Conservation (phyloP, 2,888 invertebrate genomes). For the Philaethria dido region DNA sequence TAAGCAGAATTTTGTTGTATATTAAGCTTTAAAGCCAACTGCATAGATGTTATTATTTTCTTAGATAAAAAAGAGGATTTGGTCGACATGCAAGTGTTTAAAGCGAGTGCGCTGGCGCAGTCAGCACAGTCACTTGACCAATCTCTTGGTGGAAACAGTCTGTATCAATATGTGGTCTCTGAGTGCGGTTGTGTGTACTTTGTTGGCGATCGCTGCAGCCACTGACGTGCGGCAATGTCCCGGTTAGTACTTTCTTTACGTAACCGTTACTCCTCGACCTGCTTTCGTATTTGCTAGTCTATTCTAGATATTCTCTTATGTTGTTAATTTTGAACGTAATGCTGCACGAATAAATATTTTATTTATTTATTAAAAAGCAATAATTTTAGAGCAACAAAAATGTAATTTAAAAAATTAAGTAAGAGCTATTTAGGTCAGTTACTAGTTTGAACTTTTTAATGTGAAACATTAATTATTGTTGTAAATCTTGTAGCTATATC, state of each 20-base stretch:
- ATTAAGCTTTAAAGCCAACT: background rate
- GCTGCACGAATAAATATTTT: too few relatives aligned
- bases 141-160: constrained; percentile 33
- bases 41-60: background rate
- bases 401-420: too few relatives aligned
- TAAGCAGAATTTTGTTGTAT: background rate
- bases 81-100: constrained; percentile 34
- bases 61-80: constrained; percentile 19
- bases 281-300: constrained; percentile 55
- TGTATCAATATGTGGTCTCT: constrained; percentile 62
- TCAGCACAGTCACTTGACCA: constrained; percentile 32
- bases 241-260: constrained; percentile 62
- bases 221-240: constrained; percentile 68
- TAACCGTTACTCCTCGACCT: constrained; percentile 59
- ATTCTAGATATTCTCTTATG: background rate
- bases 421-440: too few relatives aligned
- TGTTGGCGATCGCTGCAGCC: constrained; percentile 59
- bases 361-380: too few relatives aligned
- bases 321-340: background rate
- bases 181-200: constrained; percentile 60
- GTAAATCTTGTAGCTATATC: too few relatives aligned
- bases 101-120: constrained; percentile 37
- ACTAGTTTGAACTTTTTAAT: too few relatives aligned
- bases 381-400: too few relatives aligned
- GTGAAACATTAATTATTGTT: too few relatives aligned